phyloP scores from a whole-genome alignment of 1,140 invertebrate species.

The Pogonognathellus flavescens region DNA sequence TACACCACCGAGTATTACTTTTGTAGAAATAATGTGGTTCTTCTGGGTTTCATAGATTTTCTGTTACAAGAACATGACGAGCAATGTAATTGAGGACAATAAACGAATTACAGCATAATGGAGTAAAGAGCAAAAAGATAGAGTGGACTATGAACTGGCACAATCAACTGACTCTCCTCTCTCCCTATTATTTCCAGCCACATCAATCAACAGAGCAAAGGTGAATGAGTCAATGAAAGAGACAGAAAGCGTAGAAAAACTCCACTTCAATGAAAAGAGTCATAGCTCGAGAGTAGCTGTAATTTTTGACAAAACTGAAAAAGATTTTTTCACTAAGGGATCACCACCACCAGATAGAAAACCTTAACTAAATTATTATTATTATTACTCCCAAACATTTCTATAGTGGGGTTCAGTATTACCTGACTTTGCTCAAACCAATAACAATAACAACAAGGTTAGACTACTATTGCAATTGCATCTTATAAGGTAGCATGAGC shows the following conservation, averaged over 20 bases:
- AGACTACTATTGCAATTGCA: too few species aligned
- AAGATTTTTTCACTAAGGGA: conserved; percentile 20
- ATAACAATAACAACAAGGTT: too few species aligned
- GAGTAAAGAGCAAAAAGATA: conserved; percentile 33
- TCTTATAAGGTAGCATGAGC: too few species aligned
- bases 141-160: conserved; percentile 45
- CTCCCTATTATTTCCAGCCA: conserved; percentile 27
- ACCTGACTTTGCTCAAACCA: too few species aligned
- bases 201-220: conserved; percentile 36
- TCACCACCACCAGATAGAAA: too few species aligned
- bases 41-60: neutral
- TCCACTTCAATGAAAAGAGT: conserved; percentile 15
- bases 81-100: conserved; percentile 41
- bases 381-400: too few species aligned
- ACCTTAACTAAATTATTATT: too few species aligned
- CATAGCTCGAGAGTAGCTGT: neutral
- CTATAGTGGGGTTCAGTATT: too few species aligned
- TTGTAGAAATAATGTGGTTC: too few species aligned
- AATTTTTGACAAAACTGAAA: conserved; percentile 16
- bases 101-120: conserved; percentile 42
- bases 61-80: conserved; percentile 2
- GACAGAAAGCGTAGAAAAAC: conserved; percentile 33
- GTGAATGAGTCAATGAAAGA: conserved; percentile 20
- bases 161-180: conserved; percentile 2
- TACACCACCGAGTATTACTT: too few species aligned